These are phyloP conservation scores for Pherbina coryleti DNA, from an alignment of 2,888 invertebrate genomes.

Conservation along the genomic window DNA sequence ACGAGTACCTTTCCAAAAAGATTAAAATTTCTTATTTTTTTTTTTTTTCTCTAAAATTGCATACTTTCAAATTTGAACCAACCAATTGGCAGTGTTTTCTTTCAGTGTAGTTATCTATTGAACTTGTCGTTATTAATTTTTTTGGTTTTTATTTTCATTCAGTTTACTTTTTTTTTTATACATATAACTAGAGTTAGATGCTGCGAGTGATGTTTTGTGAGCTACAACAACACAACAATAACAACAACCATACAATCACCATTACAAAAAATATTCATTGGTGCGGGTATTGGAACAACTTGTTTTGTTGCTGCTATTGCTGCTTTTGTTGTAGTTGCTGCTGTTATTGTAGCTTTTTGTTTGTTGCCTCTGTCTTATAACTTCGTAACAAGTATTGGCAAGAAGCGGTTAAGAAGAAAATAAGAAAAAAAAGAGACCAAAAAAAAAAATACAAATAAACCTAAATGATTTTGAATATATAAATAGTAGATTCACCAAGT, in stretches of 20 bases:
- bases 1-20: no score
- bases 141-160: neutral
- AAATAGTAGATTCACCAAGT: slow-evolving; percentile 20
- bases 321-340: slow-evolving; percentile 4
- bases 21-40: no score
- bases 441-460: neutral
- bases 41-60: no score
- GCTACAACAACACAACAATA: slow-evolving; percentile 21
- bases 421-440: neutral
- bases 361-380: slow-evolving; percentile 15
- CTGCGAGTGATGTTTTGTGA: slow-evolving; percentile 33
- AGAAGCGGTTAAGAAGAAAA: slow-evolving; percentile 1
- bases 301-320: slow-evolving; percentile 5
- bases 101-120: slow-evolving; percentile 36
- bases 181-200: slow-evolving; percentile 37
- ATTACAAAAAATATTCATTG: slow-evolving; percentile 34
- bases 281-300: slow-evolving; percentile 27
- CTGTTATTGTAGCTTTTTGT: slow-evolving; percentile 12
- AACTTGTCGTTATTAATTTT: slow-evolving; percentile 40
- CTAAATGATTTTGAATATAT: slow-evolving; percentile 6
- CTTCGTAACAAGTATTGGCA: slow-evolving; percentile 36
- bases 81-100: neutral
- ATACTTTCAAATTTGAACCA: no score
- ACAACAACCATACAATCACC: slow-evolving; percentile 29
- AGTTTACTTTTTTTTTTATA: slow-evolving; percentile 28